Percentiles rank a stretch among this genome's conserved stretches.
These are phyloP conservation scores for Diplogasteroides magnus DNA, from an alignment of 1,140 invertebrate species.

Conservation along the genomic window DNA sequence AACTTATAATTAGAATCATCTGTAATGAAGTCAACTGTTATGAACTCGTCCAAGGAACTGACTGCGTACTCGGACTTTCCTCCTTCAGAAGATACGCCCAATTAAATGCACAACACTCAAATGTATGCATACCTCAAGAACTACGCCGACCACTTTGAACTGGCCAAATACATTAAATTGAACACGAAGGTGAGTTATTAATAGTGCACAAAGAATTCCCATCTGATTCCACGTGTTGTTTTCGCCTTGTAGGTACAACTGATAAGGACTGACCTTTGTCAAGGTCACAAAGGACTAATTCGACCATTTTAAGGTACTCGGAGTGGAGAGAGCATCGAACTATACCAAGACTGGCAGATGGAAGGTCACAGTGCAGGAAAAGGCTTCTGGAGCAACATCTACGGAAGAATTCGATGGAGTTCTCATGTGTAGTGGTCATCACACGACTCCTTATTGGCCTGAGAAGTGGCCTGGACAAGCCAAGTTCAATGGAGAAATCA, in stretches of 20 bases:
- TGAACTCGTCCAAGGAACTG: conserved; percentile 59
- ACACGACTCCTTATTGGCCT: conserved; percentile 22
- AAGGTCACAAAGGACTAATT: conserved; percentile 36
- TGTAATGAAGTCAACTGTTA: conserved; percentile 54
- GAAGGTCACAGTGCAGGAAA: not conserved
- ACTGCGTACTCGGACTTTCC: conserved; percentile 59
- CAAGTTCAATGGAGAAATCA: conserved; percentile 56
- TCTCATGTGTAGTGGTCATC: conserved; percentile 26
- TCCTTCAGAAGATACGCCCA: conserved; percentile 52
- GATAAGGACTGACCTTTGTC: too few species aligned
- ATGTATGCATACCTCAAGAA: conserved; percentile 54
- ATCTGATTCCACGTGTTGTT: too few species aligned
- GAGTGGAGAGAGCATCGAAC: conserved; percentile 1
- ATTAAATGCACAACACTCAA: conserved; percentile 56
- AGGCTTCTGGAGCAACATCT: not conserved
- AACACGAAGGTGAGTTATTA: conserved; percentile 32
- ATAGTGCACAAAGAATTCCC: too few species aligned
- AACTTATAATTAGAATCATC: too few species aligned
- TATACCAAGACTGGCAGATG: conserved; percentile 26
- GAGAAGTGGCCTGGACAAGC: conserved; percentile 31
- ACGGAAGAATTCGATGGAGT: conserved; percentile 54
- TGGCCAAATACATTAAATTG: conserved; percentile 38
- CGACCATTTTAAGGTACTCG: not conserved
- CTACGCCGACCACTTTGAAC: conserved; percentile 55
- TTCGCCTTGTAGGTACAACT: too few species aligned